A percentile compares a stretch with the other conserved stretches of the same genome.
phyloP scores from a whole-genome alignment of 1,140 invertebrate genomes.

The Drosophila teissieri region DNA sequence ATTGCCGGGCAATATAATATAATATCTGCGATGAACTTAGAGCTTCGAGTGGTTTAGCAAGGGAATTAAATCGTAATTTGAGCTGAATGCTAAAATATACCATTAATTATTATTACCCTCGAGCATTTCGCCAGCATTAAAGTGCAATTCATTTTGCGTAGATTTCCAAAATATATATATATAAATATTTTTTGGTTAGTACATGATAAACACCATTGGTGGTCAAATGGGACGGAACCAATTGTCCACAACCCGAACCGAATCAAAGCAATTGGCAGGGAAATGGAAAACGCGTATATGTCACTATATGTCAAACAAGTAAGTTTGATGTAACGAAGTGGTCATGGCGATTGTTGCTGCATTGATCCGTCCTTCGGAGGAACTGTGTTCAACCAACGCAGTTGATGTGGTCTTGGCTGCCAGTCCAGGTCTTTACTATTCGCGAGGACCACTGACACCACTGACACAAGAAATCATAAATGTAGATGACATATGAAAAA shows the following conservation, averaged over 20 bases:
- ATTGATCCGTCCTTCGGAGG: constrained; percentile 19
- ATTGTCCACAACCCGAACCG: constrained; percentile 9
- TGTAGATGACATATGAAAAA: constrained; percentile 21
- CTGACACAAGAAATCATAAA: too few species aligned
- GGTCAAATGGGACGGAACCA: constrained; percentile 33
- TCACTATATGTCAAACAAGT: constrained; percentile 10
- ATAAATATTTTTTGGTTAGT: background rate
- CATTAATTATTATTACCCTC: constrained; percentile 27
- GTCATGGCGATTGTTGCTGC: constrained; percentile 14
- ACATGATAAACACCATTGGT: constrained; percentile 1
- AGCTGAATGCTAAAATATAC: constrained; percentile 14
- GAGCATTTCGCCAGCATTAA: constrained; percentile 12
- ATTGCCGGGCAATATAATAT: constrained; percentile 44
- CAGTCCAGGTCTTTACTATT: constrained; percentile 34
- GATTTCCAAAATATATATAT: constrained; percentile 1
- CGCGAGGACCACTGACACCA: constrained; percentile 16
- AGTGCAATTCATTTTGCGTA: constrained; percentile 7
- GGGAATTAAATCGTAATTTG: constrained; percentile 26
- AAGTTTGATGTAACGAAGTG: constrained; percentile 11
- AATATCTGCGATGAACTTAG: constrained; percentile 18
- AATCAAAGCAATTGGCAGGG: constrained; percentile 39
- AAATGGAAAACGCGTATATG: constrained; percentile 27
- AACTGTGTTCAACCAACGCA: constrained; percentile 56
- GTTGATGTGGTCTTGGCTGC: background rate
- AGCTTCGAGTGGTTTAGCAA: constrained; percentile 15